Percentiles rank a stretch among this genome's conserved stretches.
phyloP scores from a whole-genome alignment of 2,113 vertebrate genomes.

The Sapajus apella region DNA sequence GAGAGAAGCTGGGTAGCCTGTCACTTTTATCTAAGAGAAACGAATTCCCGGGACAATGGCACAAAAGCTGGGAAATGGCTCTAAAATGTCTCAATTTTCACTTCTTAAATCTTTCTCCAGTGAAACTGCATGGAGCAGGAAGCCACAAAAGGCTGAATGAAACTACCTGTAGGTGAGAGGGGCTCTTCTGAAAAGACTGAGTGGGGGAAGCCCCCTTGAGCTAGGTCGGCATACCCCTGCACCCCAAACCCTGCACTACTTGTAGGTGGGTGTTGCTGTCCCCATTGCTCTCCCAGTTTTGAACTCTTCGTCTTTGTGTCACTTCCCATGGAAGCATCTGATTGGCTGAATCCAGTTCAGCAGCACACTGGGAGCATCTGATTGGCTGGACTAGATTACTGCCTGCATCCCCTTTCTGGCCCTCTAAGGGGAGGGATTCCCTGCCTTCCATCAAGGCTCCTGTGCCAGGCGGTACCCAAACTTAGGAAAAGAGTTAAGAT shows the following conservation, averaged over 20 bases:
- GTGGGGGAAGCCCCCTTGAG: neutral
- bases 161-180: neutral
- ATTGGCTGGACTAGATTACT: neutral
- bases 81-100: neutral
- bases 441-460: neutral
- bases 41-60: neutral
- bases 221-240: neutral
- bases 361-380: neutral
- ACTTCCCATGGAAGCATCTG: neutral
- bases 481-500: neutral
- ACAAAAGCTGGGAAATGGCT: neutral
- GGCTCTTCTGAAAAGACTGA: neutral
- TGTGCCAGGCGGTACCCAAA: rapidly evolving
- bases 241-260: rapidly evolving
- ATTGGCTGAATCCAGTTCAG: neutral
- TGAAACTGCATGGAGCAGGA: neutral
- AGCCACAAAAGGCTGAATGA: neutral
- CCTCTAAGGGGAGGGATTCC: neutral
- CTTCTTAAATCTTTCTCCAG: neutral
- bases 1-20: neutral
- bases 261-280: too few species aligned
- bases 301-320: too few species aligned
- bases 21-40: neutral
- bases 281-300: neutral
- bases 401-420: neutral